phyloP scores from a whole-genome alignment of 2,797 vertebrate genomes.

The Lepidocolaptes lacrymiger region DNA sequence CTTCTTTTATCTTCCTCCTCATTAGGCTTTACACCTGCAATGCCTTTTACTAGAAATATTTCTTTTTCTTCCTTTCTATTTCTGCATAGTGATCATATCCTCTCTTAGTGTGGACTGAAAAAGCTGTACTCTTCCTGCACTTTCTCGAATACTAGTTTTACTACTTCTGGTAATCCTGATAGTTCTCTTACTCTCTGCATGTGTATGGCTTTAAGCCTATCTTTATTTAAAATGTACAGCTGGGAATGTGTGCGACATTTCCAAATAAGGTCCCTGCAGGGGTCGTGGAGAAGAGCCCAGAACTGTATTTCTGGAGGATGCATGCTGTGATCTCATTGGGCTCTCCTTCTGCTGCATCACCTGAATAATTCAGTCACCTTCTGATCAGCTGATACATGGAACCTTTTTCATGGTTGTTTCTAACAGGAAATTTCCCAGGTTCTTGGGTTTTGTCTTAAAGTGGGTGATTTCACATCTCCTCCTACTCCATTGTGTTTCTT shows the following conservation, averaged over 20 bases:
- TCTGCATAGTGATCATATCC: background rate
- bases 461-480: rapidly evolving
- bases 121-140: background rate
- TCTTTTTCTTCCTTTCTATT: background rate
- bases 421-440: background rate
- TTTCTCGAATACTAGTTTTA: background rate
- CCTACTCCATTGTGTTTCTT: background rate
- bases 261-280: background rate
- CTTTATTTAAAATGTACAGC: background rate
- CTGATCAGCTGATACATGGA: background rate
- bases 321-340: background rate
- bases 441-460: background rate
- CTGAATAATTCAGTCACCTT: background rate
- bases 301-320: background rate
- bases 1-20: background rate
- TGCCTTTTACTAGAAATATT: background rate
- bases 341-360: background rate
- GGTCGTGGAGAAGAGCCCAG: background rate
- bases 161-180: background rate
- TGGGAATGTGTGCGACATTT: background rate
- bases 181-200: background rate
- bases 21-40: conserved; percentile 1
- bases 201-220: background rate
- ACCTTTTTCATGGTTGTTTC: background rate
- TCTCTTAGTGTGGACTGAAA: background rate